Base-by-base conservation (phyloP, 2,888 invertebrate species). In the Zeuzera pyrina region DNA sequence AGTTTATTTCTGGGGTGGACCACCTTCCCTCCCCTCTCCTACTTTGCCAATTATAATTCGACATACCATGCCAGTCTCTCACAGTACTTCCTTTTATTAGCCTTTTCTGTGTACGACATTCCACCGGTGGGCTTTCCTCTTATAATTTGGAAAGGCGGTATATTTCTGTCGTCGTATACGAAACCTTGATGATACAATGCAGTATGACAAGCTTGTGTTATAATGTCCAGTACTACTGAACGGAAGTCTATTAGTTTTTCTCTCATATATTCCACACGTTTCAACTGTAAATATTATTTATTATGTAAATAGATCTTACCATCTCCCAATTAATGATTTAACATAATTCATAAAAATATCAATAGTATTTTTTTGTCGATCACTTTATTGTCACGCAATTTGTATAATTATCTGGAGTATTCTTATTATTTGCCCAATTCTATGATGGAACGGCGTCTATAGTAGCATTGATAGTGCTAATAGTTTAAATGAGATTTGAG, bases 51-150 rank as follows among this genome's bases (percentile, higher is more conserved):
- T n/a, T n/a, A n/a, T n/a, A n/a, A n/a, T n/a, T n/a, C n/a, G 1
- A 24, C 29, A 62, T 79, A 94, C 94, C 91, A 87, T 21, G 93
- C 89, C 2, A 95, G 79, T 39, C 93, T 81, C 56, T 88, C 88
- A 57, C 94, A 95, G 58, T 91, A 92, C 45, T 90, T 88, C 41
- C 92, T 86, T 57, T 95, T 95, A 49, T 89, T 90, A 0, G 93
- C 92, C 54, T 94, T 93, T 54, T 95, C 93, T 29, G 93, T 93
- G 58, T 94, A 95, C 2, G 93, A 91, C 88, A 93, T 91, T 43
- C 91, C 91, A 12, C 87, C 86, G 0, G 86, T 84, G 35, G 86
- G 85, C 53, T 86, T 87, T 15, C 87, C 86, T n/a, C 86, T 52
- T 3, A 87, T 79, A 0, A 86, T 72, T 42, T 69, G 67, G 22